Evolutionary conservation across 2,797 vertebrate genomes (phyloP).

Genomic region (Simalia tracyae): DNA sequence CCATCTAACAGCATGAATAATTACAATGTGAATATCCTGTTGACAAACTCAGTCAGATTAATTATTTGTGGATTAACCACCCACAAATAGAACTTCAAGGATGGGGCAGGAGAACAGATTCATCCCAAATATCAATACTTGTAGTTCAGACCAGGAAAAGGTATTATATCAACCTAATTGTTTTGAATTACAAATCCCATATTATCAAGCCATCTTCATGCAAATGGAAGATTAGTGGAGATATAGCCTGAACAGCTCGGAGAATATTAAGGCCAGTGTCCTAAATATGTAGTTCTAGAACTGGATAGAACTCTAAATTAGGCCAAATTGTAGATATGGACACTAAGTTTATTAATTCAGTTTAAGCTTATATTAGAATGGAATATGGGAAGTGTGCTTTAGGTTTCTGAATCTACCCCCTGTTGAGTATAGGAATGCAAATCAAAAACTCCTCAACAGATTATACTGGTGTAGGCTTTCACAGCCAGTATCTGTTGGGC

Average conservation of each 20-base stretch:
- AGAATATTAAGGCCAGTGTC: background rate
- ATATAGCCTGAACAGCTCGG: background rate
- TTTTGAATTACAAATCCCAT: background rate
- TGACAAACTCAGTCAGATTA: background rate
- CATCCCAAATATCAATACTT: background rate
- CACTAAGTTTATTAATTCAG: background rate
- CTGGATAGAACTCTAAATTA: background rate
- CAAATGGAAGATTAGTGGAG: background rate
- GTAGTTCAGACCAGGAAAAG: background rate
- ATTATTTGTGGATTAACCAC: background rate
- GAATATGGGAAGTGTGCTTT: background rate
- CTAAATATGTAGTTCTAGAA: background rate
- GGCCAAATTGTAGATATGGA: background rate
- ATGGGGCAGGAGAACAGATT: background rate
- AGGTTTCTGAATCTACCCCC: background rate
- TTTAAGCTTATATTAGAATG: background rate
- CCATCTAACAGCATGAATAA: background rate
- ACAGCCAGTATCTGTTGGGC: background rate
- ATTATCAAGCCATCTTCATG: background rate
- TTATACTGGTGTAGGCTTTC: background rate
- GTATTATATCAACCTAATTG: background rate
- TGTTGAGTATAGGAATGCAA: background rate
- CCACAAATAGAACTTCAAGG: background rate
- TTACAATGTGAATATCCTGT: background rate
- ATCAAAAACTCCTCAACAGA: background rate